These are phyloP conservation scores for Stenodema calcarata DNA, from an alignment of 2,888 invertebrate genomes.

Conservation along the genomic window DNA sequence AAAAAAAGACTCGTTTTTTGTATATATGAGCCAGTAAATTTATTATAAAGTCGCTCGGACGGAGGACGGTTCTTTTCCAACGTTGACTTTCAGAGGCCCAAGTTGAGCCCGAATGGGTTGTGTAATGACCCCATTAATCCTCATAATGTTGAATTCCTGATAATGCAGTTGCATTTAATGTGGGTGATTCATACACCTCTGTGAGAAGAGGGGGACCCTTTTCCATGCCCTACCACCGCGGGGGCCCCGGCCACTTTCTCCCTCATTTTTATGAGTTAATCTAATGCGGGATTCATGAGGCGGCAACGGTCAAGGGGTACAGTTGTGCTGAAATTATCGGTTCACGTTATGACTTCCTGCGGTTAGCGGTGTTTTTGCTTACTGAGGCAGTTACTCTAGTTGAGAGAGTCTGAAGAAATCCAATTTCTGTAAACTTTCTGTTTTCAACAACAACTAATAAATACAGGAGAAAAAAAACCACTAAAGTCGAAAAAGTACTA, in stretches of 20 bases:
- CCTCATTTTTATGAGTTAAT: conserved; percentile 45
- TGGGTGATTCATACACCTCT: conserved; percentile 39
- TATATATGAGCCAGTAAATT: conserved; percentile 28
- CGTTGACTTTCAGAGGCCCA: background rate
- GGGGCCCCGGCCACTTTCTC: background rate
- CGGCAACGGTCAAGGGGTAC: background rate
- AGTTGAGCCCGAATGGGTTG: conserved; percentile 1
- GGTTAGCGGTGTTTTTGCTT: background rate
- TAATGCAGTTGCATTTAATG: conserved; percentile 50
- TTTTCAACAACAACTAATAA: too few relatives aligned
- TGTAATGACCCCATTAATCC: conserved; percentile 50
- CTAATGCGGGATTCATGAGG: conserved; percentile 38
- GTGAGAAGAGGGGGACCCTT: background rate
- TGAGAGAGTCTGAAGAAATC: too few relatives aligned
- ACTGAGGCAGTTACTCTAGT: too few relatives aligned
- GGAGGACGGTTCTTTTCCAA: background rate
- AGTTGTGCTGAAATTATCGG: background rate
- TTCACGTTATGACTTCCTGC: background rate
- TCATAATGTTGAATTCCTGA: conserved; percentile 50
- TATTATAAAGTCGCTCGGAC: conserved; percentile 18
- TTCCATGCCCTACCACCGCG: too few relatives aligned
- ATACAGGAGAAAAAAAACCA: too few relatives aligned
- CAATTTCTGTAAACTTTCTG: too few relatives aligned
- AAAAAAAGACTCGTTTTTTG: background rate
- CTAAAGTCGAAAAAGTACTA: too few relatives aligned